Evolutionary conservation across 2,797 vertebrate species (phyloP).

Genomic region (Acanthis flammea): DNA sequence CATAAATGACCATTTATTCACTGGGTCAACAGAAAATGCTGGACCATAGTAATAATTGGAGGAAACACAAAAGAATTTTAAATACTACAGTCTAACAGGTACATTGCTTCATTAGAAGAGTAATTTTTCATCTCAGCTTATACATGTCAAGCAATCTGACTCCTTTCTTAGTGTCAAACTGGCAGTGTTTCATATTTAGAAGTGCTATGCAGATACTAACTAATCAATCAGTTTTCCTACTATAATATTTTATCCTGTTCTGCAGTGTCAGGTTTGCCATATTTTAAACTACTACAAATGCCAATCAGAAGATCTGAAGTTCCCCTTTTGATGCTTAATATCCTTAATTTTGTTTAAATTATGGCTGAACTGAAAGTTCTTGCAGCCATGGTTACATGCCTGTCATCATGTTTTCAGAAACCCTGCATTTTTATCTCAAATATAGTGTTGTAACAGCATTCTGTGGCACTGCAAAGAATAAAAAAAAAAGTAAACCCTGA

Average conservation of each 20-base stretch:
- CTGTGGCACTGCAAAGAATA: neutral
- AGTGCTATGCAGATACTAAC: neutral
- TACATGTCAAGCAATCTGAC: neutral
- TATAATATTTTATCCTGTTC: neutral
- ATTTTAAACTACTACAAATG: neutral
- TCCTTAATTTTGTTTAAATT: neutral
- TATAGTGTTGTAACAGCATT: neutral
- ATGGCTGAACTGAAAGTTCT: neutral
- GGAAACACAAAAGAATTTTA: neutral
- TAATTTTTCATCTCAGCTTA: neutral
- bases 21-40: neutral
- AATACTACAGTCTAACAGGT: neutral
- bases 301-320: neutral
- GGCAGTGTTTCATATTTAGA: neutral
- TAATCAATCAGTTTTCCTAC: slow-evolving; percentile 20
- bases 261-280: neutral
- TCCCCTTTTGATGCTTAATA: neutral
- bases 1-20: neutral
- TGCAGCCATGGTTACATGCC: neutral
- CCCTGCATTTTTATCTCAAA: neutral
- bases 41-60: neutral
- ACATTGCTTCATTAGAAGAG: neutral
- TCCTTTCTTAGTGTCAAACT: neutral
- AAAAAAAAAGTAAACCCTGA: neutral
- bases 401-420: slow-evolving; percentile 23